Evolutionary conservation across 2,888 invertebrate species (phyloP).

Genomic region (Limnephilus lunatus): DNA sequence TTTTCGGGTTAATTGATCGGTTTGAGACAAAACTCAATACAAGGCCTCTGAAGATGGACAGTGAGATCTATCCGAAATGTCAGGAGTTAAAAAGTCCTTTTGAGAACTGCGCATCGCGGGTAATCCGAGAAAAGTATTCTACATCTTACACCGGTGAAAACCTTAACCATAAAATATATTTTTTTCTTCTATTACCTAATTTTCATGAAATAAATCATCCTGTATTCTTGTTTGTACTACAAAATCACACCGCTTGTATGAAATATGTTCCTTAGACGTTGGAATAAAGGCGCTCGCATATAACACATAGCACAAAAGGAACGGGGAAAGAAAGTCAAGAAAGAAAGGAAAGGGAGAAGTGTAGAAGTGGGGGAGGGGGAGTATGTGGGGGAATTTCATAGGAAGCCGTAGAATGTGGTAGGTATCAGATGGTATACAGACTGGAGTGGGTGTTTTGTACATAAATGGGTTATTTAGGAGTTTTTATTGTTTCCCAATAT

Average conservation of each 20-base stretch:
- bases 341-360: background rate
- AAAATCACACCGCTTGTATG: conserved; percentile 2
- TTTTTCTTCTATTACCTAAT: no score
- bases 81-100: no score
- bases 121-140: no score
- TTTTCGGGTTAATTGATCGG: no score
- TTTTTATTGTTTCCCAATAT: background rate
- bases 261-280: conserved; percentile 2
- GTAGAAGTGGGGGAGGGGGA: background rate
- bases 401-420: background rate
- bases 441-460: background rate
- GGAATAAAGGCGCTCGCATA: background rate
- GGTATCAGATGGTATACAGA: background rate
- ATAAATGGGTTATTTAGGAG: background rate
- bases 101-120: no score
- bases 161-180: no score
- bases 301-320: background rate
- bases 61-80: no score
- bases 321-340: background rate
- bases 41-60: no score
- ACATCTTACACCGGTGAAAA: no score
- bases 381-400: background rate
- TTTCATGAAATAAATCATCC: background rate
- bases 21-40: no score
- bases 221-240: background rate